Conservation (phyloP, 2,797 vertebrate genomes). For the Oreortyx pictus region DNA sequence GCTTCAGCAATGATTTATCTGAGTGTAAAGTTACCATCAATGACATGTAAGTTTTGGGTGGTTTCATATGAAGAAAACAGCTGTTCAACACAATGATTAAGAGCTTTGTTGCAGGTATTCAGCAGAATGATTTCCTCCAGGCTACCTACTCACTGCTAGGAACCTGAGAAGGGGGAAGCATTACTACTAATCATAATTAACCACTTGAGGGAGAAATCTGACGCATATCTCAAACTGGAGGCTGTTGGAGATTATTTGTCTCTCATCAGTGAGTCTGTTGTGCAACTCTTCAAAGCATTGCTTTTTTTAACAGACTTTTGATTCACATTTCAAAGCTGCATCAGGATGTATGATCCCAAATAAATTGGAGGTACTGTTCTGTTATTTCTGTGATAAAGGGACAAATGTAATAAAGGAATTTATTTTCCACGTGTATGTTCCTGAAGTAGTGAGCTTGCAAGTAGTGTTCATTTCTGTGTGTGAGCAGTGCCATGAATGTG, state of each 20-base stretch:
- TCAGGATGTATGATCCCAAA: background rate
- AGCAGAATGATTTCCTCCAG: background rate
- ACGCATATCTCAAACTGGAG: background rate
- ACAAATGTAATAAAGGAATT: background rate
- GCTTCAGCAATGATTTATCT: background rate
- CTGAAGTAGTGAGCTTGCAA: background rate
- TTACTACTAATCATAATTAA: background rate
- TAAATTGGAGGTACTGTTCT: background rate
- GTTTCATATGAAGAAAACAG: background rate
- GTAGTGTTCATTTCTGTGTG: background rate
- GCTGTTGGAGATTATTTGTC: background rate
- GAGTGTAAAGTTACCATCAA: background rate
- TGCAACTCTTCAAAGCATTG: background rate
- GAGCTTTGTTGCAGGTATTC: background rate
- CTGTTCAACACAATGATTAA: background rate
- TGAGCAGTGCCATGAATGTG: background rate
- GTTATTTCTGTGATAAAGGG: background rate
- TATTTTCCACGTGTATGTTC: rapidly evolving
- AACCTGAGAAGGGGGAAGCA: background rate
- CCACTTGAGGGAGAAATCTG: background rate
- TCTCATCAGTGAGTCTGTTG: background rate
- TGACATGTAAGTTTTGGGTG: background rate
- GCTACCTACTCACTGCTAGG: background rate
- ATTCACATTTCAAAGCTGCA: background rate
- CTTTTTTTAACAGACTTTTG: background rate